Conservation (phyloP, 2,888 invertebrate genomes). For the Spisula subtruncata region DNA sequence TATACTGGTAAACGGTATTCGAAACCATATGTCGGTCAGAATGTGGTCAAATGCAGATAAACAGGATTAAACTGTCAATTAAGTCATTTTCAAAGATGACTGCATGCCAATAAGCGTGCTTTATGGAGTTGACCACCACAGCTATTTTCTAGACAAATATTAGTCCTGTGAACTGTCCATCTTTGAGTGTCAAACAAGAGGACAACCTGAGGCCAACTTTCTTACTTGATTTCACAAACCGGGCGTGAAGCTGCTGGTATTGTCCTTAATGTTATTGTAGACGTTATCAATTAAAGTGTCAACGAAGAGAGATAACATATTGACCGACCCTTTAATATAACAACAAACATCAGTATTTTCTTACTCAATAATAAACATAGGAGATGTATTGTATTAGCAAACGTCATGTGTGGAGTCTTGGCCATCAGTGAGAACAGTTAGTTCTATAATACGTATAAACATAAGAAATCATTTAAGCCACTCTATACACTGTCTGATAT, state of each 20-base stretch:
- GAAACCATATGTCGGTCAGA: neutral
- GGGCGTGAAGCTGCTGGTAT: conserved; percentile 28
- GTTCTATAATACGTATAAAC: too few species aligned
- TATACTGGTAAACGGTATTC: too few species aligned
- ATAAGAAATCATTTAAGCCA: too few species aligned
- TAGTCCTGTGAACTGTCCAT: conserved; percentile 36
- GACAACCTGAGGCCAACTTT: conserved; percentile 48
- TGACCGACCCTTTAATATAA: conserved; percentile 52
- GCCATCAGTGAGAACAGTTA: too few species aligned
- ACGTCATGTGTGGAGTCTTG: too few species aligned
- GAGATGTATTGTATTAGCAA: too few species aligned
- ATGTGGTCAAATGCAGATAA: neutral
- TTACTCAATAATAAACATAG: neutral
- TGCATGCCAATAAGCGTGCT: neutral
- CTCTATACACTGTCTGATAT: too few species aligned
- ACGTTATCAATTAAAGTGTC: conserved; percentile 72
- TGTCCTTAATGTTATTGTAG: conserved; percentile 57
- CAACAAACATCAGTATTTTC: conserved; percentile 53
- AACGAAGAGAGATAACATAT: conserved; percentile 60
- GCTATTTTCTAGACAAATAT: conserved; percentile 50
- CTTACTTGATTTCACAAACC: conserved; percentile 54
- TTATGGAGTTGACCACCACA: conserved; percentile 34
- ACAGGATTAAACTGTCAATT: neutral
- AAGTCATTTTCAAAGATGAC: conserved; percentile 10
- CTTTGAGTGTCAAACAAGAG: conserved; percentile 57